A percentile compares a stretch with the other conserved stretches of the same genome.
Evolutionary conservation across 2,797 vertebrate genomes (phyloP).

Genomic region (Sebastes paucispinis): DNA sequence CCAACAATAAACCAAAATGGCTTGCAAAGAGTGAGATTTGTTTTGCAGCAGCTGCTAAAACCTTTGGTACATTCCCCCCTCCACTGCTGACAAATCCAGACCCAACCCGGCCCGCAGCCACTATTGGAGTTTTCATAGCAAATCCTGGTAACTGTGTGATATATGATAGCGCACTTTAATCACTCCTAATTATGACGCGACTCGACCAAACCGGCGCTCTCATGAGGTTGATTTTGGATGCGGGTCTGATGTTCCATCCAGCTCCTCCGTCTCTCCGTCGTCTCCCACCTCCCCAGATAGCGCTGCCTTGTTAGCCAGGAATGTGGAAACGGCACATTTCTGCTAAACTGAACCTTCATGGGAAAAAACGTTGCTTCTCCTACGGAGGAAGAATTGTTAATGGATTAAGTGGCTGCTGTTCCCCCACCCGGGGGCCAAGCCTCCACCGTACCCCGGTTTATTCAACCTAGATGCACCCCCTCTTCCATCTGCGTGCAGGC

Average conservation of each 20-base stretch:
- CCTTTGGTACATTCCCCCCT: background rate
- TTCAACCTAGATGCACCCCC: conserved; percentile 39
- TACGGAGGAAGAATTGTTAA: conserved; percentile 62
- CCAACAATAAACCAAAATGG: background rate
- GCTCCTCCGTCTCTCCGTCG: conserved; percentile 32
- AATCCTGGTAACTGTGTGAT: conserved; percentile 56
- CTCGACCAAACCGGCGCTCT: conserved; percentile 30
- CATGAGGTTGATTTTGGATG: conserved; percentile 60
- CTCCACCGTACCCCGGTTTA: conserved; percentile 40
- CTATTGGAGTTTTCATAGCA: conserved; percentile 56
- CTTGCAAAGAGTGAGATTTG: conserved; percentile 18
- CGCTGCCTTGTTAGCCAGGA: conserved; percentile 60
- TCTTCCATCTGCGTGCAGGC: conserved; percentile 42
- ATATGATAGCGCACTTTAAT: conserved; percentile 66
- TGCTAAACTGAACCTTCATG: conserved; percentile 65
- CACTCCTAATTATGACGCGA: conserved; percentile 52
- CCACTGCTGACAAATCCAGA: conserved; percentile 26
- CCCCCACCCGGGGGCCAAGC: conserved; percentile 50
- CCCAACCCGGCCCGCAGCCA: background rate
- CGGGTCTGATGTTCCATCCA: conserved; percentile 37
- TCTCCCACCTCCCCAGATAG: conserved; percentile 38
- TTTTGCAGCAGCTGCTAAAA: conserved; percentile 36
- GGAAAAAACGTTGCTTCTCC: conserved; percentile 70
- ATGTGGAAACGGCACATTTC: conserved; percentile 59
- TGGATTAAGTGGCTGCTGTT: conserved; percentile 72